Evolutionary conservation across 2,888 invertebrate genomes (phyloP).

Genomic region (Drosophila macrospina): DNA sequence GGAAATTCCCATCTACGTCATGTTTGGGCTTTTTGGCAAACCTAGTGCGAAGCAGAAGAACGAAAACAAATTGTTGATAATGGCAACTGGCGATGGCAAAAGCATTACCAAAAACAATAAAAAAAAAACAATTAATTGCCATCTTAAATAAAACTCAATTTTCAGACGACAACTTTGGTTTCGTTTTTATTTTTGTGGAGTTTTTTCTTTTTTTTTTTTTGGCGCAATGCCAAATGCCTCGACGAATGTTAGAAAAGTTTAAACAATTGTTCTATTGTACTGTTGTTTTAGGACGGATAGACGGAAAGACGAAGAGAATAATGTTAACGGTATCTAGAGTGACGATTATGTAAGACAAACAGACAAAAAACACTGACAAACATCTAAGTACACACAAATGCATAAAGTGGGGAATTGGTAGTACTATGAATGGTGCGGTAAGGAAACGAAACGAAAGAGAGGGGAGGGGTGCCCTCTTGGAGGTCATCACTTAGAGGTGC

Average conservation of each 20-base stretch:
- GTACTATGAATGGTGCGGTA: not conserved
- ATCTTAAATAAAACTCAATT: slow-evolving; percentile 38
- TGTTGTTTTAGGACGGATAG: slow-evolving; percentile 70
- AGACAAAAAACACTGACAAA: slow-evolving; percentile 62
- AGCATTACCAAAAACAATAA: not conserved
- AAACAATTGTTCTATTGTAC: slow-evolving; percentile 80
- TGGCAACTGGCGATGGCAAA: slow-evolving; percentile 3
- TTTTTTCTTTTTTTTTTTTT: slow-evolving; percentile 18
- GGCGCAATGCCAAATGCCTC: slow-evolving; percentile 71
- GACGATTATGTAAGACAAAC: slow-evolving; percentile 81
- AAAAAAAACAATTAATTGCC: slow-evolving; percentile 33
- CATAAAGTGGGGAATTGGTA: not conserved
- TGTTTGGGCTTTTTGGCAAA: slow-evolving; percentile 12
- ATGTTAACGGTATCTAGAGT: slow-evolving; percentile 75
- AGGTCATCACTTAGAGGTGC: slow-evolving; percentile 71
- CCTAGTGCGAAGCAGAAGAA: slow-evolving; percentile 10
- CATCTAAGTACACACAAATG: slow-evolving; percentile 71
- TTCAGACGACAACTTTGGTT: slow-evolving; percentile 32
- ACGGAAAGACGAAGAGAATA: slow-evolving; percentile 41
- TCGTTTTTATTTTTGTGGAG: slow-evolving; percentile 6
- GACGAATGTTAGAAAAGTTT: slow-evolving; percentile 60
- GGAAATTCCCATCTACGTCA: slow-evolving; percentile 71
- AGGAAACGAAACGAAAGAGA: not conserved
- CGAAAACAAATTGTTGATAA: slow-evolving; percentile 12
- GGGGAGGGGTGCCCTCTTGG: slow-evolving; percentile 55